These are phyloP conservation scores for Brachionus plicatilis DNA, from an alignment of 1,140 invertebrate genomes.

Conservation along the genomic window DNA sequence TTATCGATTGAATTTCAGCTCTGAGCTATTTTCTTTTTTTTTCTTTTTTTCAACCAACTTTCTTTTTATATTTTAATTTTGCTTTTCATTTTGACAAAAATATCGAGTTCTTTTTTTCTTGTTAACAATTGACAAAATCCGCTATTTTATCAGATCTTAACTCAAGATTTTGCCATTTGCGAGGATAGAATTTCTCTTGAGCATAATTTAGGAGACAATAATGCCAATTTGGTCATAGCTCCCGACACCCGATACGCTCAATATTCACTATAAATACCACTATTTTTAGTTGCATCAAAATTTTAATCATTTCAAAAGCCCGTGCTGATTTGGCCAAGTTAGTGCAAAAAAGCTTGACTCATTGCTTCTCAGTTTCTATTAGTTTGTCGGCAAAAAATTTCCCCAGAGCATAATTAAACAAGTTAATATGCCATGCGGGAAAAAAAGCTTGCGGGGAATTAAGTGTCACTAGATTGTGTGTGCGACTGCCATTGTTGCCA, in stretches of 20 bases:
- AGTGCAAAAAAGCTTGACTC: neutral
- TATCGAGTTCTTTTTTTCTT: neutral
- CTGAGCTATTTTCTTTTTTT: neutral
- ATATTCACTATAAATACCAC: neutral
- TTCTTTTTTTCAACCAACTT: neutral
- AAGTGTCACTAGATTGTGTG: neutral
- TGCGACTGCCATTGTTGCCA: neutral
- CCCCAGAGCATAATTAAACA: neutral
- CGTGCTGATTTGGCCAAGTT: neutral
- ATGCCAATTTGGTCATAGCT: neutral
- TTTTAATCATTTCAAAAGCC: neutral
- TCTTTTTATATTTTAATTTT: neutral
- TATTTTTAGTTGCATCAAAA: neutral
- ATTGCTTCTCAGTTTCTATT: neutral
- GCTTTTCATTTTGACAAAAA: conserved; percentile 25
- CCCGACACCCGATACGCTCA: neutral
- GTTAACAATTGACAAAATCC: neutral
- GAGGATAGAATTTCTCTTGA: conserved; percentile 18
- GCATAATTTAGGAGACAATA: conserved; percentile 9
- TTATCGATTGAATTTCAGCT: conserved; percentile 23
- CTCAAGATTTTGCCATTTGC: neutral
- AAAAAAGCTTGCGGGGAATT: neutral
- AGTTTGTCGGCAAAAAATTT: neutral
- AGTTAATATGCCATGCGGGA: neutral
- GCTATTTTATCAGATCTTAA: neutral